Evolutionary conservation across 2,888 invertebrate species (phyloP).

Genomic region (Melanargia galathea): DNA sequence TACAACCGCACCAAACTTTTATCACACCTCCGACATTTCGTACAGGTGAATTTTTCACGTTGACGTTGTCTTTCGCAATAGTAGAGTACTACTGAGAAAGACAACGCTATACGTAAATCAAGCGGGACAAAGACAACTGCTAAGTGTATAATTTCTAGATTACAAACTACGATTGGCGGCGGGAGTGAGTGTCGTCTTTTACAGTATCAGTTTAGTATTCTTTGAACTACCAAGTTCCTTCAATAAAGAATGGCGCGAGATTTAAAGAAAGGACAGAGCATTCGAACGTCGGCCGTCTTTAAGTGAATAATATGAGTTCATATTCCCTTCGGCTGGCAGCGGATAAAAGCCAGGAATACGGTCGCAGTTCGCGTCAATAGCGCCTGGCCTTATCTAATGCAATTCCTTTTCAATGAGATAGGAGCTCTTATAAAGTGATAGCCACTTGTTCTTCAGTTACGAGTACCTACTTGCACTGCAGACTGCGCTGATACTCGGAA

Average conservation of each 20-base stretch:
- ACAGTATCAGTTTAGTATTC: too few species aligned
- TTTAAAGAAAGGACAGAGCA: neutral
- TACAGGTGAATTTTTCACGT: too few species aligned
- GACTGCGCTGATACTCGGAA: neutral
- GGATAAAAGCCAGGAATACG: neutral
- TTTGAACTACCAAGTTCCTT: too few species aligned
- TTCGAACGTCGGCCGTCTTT: conserved; percentile 8
- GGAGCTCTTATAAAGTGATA: conserved; percentile 23
- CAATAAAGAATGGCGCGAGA: neutral
- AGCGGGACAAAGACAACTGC: too few species aligned
- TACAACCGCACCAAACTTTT: too few species aligned
- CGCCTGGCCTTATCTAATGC: conserved; percentile 23
- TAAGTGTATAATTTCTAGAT: too few species aligned
- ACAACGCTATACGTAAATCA: too few species aligned
- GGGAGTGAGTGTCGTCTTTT: too few species aligned
- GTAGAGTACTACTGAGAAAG: too few species aligned
- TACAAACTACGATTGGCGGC: too few species aligned
- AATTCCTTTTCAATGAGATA: conserved; percentile 27
- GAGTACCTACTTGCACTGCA: neutral
- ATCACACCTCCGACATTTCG: too few species aligned
- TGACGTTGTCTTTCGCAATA: too few species aligned
- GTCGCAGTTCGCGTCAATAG: neutral
- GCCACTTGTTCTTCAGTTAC: conserved; percentile 14
- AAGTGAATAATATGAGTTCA: conserved; percentile 24
- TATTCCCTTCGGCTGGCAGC: neutral